Conservation (phyloP, 2,113 vertebrate genomes). For the Poicephalus gulielmi region DNA sequence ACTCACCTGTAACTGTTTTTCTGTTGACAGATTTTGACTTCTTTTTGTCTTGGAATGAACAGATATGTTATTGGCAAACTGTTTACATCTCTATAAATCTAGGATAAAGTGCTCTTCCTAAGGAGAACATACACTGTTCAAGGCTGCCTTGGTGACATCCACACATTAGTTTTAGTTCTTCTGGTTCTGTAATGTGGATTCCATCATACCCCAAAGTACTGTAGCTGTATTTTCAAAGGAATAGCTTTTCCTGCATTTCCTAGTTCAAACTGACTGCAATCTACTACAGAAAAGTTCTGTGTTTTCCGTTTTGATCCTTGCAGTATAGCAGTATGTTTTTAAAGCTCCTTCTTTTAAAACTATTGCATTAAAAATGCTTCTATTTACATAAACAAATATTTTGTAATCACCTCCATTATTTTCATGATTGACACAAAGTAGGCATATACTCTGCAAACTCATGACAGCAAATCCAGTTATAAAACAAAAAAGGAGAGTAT, state of each 20-base stretch:
- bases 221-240: neutral
- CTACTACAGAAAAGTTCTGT: neutral
- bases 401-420: neutral
- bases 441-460: neutral
- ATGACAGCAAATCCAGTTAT: neutral
- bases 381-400: neutral
- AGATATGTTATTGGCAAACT: neutral
- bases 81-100: neutral
- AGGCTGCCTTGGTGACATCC: neutral
- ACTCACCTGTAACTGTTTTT: neutral
- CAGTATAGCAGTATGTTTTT: neutral
- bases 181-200: neutral
- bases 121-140: neutral
- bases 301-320: neutral
- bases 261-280: neutral
- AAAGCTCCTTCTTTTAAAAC: neutral
- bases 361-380: neutral
- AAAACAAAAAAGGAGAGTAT: neutral
- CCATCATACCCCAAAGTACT: neutral
- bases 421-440: neutral
- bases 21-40: neutral
- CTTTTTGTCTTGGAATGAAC: neutral
- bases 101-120: neutral
- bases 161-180: neutral
- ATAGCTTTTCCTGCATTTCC: neutral